Conservation (phyloP, 2,888 invertebrate species). For the Drosophila mimica region DNA sequence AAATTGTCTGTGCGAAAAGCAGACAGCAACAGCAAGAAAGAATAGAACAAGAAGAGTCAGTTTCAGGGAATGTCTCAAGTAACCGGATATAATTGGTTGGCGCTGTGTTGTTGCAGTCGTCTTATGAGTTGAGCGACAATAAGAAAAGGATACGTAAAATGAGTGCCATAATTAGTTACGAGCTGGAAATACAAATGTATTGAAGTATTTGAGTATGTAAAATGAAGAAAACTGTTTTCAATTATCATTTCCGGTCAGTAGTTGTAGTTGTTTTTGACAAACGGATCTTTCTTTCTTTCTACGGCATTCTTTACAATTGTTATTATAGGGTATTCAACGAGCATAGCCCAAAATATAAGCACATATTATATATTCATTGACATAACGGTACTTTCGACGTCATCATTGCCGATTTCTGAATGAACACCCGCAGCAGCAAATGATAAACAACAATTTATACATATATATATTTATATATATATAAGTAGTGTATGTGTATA, state of each 20-base stretch:
- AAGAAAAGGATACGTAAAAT: slow-evolving; percentile 71
- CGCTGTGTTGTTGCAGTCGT: slow-evolving; percentile 18
- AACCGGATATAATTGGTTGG: slow-evolving; percentile 77
- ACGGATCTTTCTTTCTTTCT: slow-evolving; percentile 15
- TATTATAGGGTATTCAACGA: slow-evolving; percentile 28
- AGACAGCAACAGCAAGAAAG: slow-evolving; percentile 22
- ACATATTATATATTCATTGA: slow-evolving; percentile 17
- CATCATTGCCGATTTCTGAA: slow-evolving; percentile 21
- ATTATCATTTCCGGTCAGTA: slow-evolving; percentile 75
- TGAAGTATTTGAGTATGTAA: slow-evolving; percentile 28
- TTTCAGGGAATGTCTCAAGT: slow-evolving; percentile 54
- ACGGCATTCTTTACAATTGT: slow-evolving; percentile 30
- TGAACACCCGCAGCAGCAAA: slow-evolving; percentile 11
- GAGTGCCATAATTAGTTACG: slow-evolving; percentile 79
- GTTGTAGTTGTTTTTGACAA: slow-evolving; percentile 28
- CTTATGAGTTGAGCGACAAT: slow-evolving; percentile 45
- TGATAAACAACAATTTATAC: slow-evolving; percentile 38
- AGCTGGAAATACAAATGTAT: slow-evolving; percentile 36
- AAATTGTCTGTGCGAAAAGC: slow-evolving; percentile 38
- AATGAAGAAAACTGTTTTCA: slow-evolving; percentile 71
- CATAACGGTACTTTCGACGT: slow-evolving; percentile 58
- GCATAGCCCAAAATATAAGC: slow-evolving; percentile 25
- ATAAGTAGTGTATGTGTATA: slow-evolving; percentile 3
- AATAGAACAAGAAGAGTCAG: slow-evolving; percentile 18
- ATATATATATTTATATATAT: slow-evolving; percentile 9